Evolutionary conservation across 1,140 invertebrate species (phyloP), one percentile per base, ranked within the genome.

Genomic region (Bombus cullumanus): DNA sequence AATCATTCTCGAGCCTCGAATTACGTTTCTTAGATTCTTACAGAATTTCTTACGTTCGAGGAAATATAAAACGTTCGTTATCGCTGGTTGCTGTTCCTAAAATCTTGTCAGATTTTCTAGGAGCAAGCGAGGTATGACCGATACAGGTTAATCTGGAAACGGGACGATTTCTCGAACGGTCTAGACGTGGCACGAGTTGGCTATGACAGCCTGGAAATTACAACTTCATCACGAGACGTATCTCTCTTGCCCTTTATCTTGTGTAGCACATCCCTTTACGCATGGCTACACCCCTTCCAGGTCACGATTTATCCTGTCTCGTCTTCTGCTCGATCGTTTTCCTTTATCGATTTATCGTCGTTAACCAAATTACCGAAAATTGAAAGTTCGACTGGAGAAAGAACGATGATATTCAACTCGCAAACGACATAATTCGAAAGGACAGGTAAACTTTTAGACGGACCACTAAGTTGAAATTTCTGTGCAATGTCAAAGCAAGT

Each of bases 161-260:
- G 85, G 89, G 91, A 83, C 71, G 72, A 59, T 75, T 57, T 12
- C 47, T 31, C 39, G 37, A 41, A 43, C 68, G 1, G 76, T 22
- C 62, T 31, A 31, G 72, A 28, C 59, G 74, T 57, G 77, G 53
- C 84, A 25, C 87, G 89, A 90, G 88, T 88, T 90, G 91, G 77
- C 88, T 90, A 88, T 93, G 92, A 94, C 92, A 94, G 92, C 81
- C 90, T 93, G 92, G 91, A 94, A 94, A 94, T 94, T 93, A 92
- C 92, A 88, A 89, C 90, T 92, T 90, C 88, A 84, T 90, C 89
- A 92, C 86, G 90, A 64, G 66, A 76, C 91, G 82, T 91, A 91
- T 92, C 90, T 93, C 91, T 90, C 31, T 6, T 39, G 22, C 15
- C 13, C 59, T 81, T 64, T 73, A 85, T 80, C 84, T 86, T 72